Evolutionary conservation across 2,888 invertebrate species (phyloP).

Genomic region (Torymus aiolomorphi): DNA sequence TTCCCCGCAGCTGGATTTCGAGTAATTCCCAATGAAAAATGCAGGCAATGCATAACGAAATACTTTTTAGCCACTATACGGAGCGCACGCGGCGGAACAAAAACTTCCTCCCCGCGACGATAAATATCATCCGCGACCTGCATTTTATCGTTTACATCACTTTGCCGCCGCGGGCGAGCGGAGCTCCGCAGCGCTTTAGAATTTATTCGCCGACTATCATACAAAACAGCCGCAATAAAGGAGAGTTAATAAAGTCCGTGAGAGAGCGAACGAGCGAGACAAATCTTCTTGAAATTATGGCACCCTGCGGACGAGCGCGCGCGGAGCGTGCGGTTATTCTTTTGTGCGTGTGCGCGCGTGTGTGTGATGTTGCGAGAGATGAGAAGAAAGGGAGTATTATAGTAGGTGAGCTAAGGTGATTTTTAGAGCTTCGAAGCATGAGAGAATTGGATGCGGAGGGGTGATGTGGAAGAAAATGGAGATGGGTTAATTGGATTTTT

Average conservation of each 20-base stretch:
- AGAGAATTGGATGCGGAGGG: too few species aligned
- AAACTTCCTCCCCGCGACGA: conserved; percentile 40
- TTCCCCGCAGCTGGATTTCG: not conserved
- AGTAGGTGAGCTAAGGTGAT: too few species aligned
- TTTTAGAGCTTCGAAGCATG: too few species aligned
- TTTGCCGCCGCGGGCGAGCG: not conserved
- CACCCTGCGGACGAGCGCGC: not conserved
- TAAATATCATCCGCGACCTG: conserved; percentile 43
- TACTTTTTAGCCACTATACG: not conserved
- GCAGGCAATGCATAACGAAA: conserved; percentile 44
- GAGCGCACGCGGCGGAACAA: conserved; percentile 30
- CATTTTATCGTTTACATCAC: conserved; percentile 50
- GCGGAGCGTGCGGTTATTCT: not conserved
- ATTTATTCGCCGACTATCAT: conserved; percentile 49
- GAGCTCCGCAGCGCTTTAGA: conserved; percentile 19
- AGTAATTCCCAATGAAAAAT: conserved; percentile 51
- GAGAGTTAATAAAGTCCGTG: conserved; percentile 53
- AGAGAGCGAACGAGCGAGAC: conserved; percentile 33
- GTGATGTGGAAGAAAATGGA: too few species aligned
- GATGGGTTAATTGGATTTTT: too few species aligned
- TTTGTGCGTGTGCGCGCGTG: not conserved
- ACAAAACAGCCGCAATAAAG: conserved; percentile 48
- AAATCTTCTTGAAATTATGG: conserved; percentile 39
- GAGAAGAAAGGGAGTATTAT: too few species aligned
- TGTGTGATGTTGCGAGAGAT: not conserved